A percentile compares a stretch with the other conserved stretches of the same genome.
phyloP scores from a whole-genome alignment of 2,888 invertebrate species.

The Galerucella calmariensis region DNA sequence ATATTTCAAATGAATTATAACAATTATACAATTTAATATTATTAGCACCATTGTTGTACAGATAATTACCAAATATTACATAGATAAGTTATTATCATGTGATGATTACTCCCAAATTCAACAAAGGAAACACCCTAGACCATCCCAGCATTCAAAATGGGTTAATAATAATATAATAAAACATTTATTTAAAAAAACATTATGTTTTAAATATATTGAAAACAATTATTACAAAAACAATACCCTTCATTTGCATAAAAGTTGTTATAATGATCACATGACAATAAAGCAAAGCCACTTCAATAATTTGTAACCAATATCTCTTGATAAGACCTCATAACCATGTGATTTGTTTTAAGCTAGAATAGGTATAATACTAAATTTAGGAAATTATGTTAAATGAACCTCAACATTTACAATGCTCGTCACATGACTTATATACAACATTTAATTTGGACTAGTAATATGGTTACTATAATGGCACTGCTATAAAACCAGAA shows the following conservation, averaged over 20 bases:
- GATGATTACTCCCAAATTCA: not conserved
- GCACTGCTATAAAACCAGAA: not conserved
- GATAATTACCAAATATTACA: too few relatives aligned
- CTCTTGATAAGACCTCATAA: conserved; percentile 4
- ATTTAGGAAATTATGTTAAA: not conserved
- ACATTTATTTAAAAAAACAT: not conserved
- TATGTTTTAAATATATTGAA: not conserved
- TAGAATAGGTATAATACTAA: not conserved
- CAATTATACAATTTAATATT: too few relatives aligned
- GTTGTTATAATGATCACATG: conserved; percentile 26
- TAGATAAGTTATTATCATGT: not conserved
- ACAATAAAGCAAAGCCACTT: conserved; percentile 2
- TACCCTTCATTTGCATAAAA: not conserved
- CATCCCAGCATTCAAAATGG: not conserved
- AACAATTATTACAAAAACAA: not conserved
- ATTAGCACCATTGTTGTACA: too few relatives aligned
- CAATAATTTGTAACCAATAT: conserved; percentile 10
- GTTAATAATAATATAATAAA: not conserved
- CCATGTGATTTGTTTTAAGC: not conserved
- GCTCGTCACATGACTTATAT: not conserved
- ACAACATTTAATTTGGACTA: not conserved
- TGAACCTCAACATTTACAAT: not conserved
- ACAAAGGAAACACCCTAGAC: not conserved
- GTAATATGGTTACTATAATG: not conserved
- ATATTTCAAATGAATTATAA: too few relatives aligned